Conservation (phyloP, 2,797 vertebrate species). For the Rhynchonycteris naso region DNA sequence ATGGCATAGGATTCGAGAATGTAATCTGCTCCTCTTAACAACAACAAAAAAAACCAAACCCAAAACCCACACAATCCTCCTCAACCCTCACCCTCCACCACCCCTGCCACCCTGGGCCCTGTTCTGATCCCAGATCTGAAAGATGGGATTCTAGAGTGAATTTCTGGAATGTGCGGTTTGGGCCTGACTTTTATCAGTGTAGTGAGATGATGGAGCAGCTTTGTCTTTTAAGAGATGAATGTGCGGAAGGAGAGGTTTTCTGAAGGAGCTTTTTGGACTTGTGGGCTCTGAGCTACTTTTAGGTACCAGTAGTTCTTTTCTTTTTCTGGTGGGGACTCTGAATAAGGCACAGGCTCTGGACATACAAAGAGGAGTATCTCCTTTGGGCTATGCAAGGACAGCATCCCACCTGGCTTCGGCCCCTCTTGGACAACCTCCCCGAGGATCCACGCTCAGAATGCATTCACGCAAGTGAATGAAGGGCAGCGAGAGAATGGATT, state of each 20-base stretch:
- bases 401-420: not conserved
- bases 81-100: not conserved
- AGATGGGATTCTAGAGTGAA: slow-evolving; percentile 57
- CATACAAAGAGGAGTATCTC: not conserved
- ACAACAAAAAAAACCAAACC: not conserved
- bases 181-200: slow-evolving; percentile 50
- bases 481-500: too few species aligned
- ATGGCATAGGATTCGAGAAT: slow-evolving; percentile 83
- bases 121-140: slow-evolving; percentile 52
- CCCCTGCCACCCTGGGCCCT: not conserved
- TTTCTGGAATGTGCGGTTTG: slow-evolving; percentile 60
- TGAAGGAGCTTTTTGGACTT: slow-evolving; percentile 25
- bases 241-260: slow-evolving; percentile 19
- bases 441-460: not conserved
- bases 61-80: not conserved
- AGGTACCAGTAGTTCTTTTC: not conserved
- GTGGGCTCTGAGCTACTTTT: not conserved
- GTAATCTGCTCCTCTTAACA: slow-evolving; percentile 59
- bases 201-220: not conserved
- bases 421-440: not conserved
- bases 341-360: not conserved
- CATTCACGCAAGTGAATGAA: not conserved
- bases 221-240: slow-evolving; percentile 21
- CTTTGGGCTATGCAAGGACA: not conserved
- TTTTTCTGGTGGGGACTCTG: not conserved